Conservation (phyloP, 2,113 vertebrate species). For the Aix galericulata region DNA sequence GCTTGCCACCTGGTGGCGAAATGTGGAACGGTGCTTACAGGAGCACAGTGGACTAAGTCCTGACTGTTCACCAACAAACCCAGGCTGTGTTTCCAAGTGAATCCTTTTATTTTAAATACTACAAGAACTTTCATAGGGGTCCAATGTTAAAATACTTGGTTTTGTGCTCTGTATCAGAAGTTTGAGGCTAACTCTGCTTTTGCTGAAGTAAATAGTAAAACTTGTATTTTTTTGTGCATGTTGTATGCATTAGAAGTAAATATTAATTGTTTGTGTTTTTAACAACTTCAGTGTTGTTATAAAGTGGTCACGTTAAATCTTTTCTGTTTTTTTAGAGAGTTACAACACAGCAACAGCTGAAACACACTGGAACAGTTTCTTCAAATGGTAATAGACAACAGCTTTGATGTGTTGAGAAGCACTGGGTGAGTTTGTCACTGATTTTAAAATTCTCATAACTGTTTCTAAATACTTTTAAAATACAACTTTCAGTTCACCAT, state of each 20-base stretch:
- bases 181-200: background rate
- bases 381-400: background rate
- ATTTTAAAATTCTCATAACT: background rate
- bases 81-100: background rate
- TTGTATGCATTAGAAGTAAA: background rate
- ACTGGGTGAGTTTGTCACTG: background rate
- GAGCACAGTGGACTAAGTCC: background rate
- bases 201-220: background rate
- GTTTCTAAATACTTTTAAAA: constrained; percentile 16
- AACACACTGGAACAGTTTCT: background rate
- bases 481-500: background rate
- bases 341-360: background rate
- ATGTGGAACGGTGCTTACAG: background rate
- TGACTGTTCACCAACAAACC: background rate
- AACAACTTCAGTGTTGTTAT: background rate
- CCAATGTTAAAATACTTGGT: background rate
- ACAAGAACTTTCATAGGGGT: background rate
- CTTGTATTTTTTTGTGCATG: background rate
- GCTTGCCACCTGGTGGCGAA: constrained; percentile 63
- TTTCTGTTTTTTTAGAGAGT: background rate
- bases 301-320: background rate
- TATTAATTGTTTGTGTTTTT: background rate
- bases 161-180: background rate
- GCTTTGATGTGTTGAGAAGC: background rate
- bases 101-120: background rate